Conservation (phyloP, 1,140 invertebrate genomes). For the Drosophila aff. region DNA sequence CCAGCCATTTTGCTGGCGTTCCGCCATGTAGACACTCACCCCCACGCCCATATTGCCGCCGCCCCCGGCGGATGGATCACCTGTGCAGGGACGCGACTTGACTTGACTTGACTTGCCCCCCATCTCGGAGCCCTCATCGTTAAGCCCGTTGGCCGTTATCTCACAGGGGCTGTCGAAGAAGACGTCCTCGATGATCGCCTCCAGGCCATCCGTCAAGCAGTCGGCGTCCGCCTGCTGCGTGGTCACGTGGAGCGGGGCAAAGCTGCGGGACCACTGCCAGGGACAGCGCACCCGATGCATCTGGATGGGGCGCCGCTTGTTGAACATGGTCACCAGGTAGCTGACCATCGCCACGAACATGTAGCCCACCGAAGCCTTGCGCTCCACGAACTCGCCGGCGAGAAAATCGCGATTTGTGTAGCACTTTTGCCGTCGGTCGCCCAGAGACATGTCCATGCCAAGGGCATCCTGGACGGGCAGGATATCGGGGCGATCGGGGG, state of each 20-base stretch:
- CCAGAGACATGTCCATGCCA: constrained; percentile 35
- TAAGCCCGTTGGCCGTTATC: constrained; percentile 9
- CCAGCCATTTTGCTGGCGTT: constrained; percentile 75
- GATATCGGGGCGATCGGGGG: constrained; percentile 84
- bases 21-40: constrained; percentile 63
- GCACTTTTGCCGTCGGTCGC: constrained; percentile 26
- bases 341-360: constrained; percentile 87
- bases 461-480: constrained; percentile 73
- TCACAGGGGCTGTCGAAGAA: constrained; percentile 79
- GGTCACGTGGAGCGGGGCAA: constrained; percentile 84
- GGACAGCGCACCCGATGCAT: constrained; percentile 74
- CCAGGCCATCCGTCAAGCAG: constrained; percentile 54
- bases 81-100: constrained; percentile 4
- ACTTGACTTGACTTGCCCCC: constrained; percentile 8
- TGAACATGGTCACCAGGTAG: constrained; percentile 86
- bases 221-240: constrained; percentile 27
- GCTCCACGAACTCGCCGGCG: constrained; percentile 69
- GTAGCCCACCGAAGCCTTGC: constrained; percentile 87
- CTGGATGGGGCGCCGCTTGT: constrained; percentile 85
- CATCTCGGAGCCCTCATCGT: constrained; percentile 42
- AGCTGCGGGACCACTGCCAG: constrained; percentile 87
- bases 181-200: constrained; percentile 66
- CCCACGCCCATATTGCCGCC: constrained; percentile 20
- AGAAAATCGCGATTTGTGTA: constrained; percentile 64
- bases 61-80: constrained; percentile 7